These are phyloP conservation scores for Melanargia galathea DNA, from an alignment of 2,888 invertebrate genomes.

Conservation along the genomic window DNA sequence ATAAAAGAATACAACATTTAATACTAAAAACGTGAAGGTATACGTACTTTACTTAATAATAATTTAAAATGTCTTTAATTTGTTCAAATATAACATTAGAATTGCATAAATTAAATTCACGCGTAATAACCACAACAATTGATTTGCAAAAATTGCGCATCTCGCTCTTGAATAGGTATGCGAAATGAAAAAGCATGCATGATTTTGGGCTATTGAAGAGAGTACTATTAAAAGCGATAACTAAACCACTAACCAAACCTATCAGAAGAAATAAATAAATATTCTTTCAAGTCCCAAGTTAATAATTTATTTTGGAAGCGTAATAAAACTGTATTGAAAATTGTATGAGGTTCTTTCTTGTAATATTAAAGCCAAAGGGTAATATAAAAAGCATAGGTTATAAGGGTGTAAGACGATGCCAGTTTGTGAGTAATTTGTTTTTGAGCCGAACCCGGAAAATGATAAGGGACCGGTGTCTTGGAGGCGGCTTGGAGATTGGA, in stretches of 20 bases:
- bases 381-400: slow-evolving; percentile 23
- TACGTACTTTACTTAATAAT: no score
- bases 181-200: no score
- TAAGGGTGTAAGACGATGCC: slow-evolving; percentile 41
- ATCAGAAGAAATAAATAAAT: neutral
- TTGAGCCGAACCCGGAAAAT: slow-evolving; percentile 39
- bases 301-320: slow-evolving; percentile 17
- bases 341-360: slow-evolving; percentile 15
- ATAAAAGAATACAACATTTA: no score
- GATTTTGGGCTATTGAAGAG: no score
- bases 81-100: no score
- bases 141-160: no score
- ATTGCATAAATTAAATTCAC: no score
- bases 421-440: slow-evolving; percentile 56
- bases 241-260: neutral
- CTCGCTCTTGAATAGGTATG: no score
- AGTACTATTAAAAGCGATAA: no score
- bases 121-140: no score
- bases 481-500: slow-evolving; percentile 67
- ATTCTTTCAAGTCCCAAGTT: neutral
- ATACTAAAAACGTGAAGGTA: no score
- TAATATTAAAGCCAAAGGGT: slow-evolving; percentile 13
- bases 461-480: slow-evolving; percentile 49
- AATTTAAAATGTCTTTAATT: no score
- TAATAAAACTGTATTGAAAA: slow-evolving; percentile 18